phyloP scores from a whole-genome alignment of 2,113 vertebrate genomes.

The Lophochroa leadbeateri region DNA sequence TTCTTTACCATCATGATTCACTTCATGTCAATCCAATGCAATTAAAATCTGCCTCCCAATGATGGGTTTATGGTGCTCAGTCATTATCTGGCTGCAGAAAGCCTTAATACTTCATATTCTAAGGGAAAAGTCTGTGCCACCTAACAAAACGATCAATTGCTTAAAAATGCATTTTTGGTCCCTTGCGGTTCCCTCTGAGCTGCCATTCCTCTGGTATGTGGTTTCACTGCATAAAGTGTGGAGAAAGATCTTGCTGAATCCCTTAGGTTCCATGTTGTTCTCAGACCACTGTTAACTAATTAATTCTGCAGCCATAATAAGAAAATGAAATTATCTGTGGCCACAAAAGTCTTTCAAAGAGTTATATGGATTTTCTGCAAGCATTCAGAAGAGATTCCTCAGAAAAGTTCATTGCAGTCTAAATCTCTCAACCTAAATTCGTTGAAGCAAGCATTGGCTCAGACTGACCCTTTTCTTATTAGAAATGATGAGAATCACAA shows the following conservation, averaged over 20 bases:
- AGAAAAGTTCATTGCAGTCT: neutral
- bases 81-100: neutral
- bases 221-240: neutral
- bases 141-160: neutral
- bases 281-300: neutral
- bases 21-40: constrained; percentile 22
- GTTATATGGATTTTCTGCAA: neutral
- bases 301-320: neutral
- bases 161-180: neutral
- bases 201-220: neutral
- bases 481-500: neutral
- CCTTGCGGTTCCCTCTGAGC: neutral
- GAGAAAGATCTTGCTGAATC: neutral
- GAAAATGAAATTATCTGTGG: neutral
- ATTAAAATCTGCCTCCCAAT: constrained; percentile 16
- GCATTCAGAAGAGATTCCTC: neutral
- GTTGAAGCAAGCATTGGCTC: neutral
- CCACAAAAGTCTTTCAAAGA: neutral
- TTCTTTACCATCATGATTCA: neutral
- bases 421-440: neutral
- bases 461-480: neutral
- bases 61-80: neutral
- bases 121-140: neutral
- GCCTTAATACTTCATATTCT: neutral
- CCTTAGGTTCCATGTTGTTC: neutral